Conservation (phyloP, 2,888 invertebrate genomes). For the Tachina grossa region DNA sequence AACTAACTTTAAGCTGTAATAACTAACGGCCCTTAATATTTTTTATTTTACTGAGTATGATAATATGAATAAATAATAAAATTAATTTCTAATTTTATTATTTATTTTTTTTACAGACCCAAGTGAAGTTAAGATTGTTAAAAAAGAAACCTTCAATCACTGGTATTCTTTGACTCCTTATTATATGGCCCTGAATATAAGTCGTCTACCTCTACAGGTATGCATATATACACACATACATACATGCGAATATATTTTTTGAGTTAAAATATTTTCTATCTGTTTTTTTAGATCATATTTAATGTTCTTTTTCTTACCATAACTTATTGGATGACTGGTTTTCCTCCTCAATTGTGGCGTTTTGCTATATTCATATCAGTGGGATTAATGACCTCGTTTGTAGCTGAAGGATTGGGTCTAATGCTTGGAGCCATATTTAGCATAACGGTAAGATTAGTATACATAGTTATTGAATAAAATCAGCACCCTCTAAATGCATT, state of each 20-base stretch:
- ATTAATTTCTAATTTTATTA: neutral
- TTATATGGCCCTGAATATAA: constrained; percentile 86
- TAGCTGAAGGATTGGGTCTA: constrained; percentile 90
- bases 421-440: constrained; percentile 89
- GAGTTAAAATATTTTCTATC: neutral
- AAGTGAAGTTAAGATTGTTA: constrained; percentile 87
- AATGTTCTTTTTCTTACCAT: constrained; percentile 86
- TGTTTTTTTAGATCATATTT: constrained; percentile 83
- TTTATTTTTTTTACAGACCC: constrained; percentile 84
- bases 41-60: no score
- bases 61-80: no score
- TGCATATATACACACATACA: constrained; percentile 17
- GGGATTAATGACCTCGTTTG: constrained; percentile 88
- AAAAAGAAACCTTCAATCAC: constrained; percentile 88
- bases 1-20: no score
- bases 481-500: no score
- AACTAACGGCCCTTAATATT: no score
- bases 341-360: constrained; percentile 86
- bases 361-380: constrained; percentile 88
- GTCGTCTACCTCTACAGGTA: constrained; percentile 85
- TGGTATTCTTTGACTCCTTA: constrained; percentile 87
- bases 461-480: no score
- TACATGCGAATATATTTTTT: neutral
- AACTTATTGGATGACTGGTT: constrained; percentile 87
- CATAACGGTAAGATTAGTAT: constrained; percentile 84